A percentile compares a stretch with the other conserved stretches of the same genome.
phyloP scores from a whole-genome alignment of 2,113 vertebrate genomes.

The Oophaga pumilio region DNA sequence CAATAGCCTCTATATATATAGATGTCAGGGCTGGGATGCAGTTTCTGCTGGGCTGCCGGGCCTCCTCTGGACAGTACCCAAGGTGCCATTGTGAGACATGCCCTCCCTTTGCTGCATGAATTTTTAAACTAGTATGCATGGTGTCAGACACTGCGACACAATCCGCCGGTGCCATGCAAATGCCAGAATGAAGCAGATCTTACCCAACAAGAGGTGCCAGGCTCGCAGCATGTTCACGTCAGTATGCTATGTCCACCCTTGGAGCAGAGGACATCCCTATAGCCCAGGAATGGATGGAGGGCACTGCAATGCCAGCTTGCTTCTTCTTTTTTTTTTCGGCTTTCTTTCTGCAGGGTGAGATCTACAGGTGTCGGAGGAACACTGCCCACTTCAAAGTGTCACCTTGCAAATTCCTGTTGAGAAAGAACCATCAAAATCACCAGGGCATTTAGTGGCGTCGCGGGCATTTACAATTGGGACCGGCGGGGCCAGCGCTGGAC shows the following conservation, averaged over 20 bases:
- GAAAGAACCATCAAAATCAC: background rate
- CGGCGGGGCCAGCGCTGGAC: background rate
- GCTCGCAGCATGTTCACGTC: slow-evolving; percentile 38
- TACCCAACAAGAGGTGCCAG: slow-evolving; percentile 46
- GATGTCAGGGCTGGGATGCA: background rate
- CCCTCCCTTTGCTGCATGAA: slow-evolving; percentile 38
- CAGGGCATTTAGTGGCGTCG: background rate
- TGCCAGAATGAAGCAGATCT: slow-evolving; percentile 26
- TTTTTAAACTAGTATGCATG: slow-evolving; percentile 18
- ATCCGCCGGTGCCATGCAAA: background rate
- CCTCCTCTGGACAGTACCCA: slow-evolving; percentile 8
- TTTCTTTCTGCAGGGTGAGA: background rate
- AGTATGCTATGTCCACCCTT: background rate
- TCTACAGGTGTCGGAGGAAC: slow-evolving; percentile 1
- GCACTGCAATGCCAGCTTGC: slow-evolving; percentile 14
- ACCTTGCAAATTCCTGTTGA: slow-evolving; percentile 13
- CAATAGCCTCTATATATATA: background rate
- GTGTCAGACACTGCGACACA: slow-evolving; percentile 26
- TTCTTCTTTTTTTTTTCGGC: background rate
- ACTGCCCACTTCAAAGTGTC: background rate
- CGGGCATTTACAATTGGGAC: no score
- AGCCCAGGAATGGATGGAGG: background rate
- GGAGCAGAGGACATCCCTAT: slow-evolving; percentile 27
- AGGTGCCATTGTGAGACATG: slow-evolving; percentile 35
- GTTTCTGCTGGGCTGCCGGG: background rate